Base-by-base conservation (phyloP, 2,888 invertebrate species). In the Lucinisca nassula region DNA sequence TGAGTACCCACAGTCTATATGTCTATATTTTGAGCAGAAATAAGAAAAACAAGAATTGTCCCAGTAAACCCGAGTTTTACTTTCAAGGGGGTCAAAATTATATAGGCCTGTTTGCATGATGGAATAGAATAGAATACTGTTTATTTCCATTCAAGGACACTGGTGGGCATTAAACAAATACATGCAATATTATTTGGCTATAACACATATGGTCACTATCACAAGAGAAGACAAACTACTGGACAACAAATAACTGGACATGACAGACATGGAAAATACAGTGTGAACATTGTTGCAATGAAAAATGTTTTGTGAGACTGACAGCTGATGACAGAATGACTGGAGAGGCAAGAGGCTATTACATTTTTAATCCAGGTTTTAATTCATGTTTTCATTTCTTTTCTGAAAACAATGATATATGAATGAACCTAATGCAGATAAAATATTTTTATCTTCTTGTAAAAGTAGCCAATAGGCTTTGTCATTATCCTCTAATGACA, bases 381-480 rank as follows among this genome's bases (percentile, higher is more conserved):
- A 27, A 27, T 24, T 27, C 27, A 58, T n/a, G n/a, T n/a, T n/a
- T n/a, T n/a, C n/a, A n/a, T n/a, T n/a, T n/a, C n/a, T n/a, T n/a
- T 67, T 67, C 35, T 6, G 35, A 67, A 67, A 67, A 67, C 67
- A 67, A 67, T 17, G 6, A 67, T 67, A n/a, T 35, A 67, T 67
- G 21, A 10, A 67, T 12, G 67, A 10, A 32, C 67, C 32, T 12
- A 67, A 35, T 21, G 67, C 67, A 35, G n/a, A 67, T 67, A 67
- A 67, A 67, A 67, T 67, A 67, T 67, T 21, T 35, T 24, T n/a
- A 17, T 67, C 67, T 67, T 67, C 67, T 67, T 67, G 67, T 21
- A 30, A 67, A 17, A 55, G 35, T 21, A 67, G 67, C 67, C 67
- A 67, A 4, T 17, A 12, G 67, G 67, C 67, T 67, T 67, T 67